Conservation (phyloP, 2,797 vertebrate genomes). For the Halcyon badia region DNA sequence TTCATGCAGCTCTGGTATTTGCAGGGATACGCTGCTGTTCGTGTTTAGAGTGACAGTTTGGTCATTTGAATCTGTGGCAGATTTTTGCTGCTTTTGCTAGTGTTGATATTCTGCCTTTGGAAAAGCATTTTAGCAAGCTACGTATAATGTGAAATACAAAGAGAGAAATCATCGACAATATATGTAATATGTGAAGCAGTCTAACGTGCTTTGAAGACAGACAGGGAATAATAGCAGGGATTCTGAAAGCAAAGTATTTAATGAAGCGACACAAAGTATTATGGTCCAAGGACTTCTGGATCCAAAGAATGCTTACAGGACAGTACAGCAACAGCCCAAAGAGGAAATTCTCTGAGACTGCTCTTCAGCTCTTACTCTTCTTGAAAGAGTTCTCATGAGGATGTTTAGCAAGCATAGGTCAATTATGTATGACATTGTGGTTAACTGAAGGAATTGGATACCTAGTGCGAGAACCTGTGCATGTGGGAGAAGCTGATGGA, state of each 20-base stretch:
- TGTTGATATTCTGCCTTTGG: not conserved
- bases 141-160: not conserved
- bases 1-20: not conserved
- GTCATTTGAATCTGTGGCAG: not conserved
- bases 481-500: not conserved
- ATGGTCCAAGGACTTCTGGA: not conserved
- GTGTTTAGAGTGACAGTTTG: not conserved
- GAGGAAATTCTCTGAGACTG: not conserved
- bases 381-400: not conserved
- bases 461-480: not conserved
- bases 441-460: not conserved
- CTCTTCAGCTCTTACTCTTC: not conserved
- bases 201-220: not conserved
- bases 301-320: not conserved
- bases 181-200: not conserved
- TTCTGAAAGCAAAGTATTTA: not conserved
- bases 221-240: not conserved
- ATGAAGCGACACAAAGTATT: not conserved
- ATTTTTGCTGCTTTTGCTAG: not conserved
- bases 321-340: not conserved
- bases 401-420: not conserved
- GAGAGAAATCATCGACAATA: not conserved
- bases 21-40: not conserved
- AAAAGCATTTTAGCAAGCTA: not conserved
- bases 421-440: not conserved